Percentiles rank a stretch among this genome's conserved stretches.
Evolutionary conservation across 2,113 vertebrate species (phyloP).

Genomic region (Henicopernis longicauda): DNA sequence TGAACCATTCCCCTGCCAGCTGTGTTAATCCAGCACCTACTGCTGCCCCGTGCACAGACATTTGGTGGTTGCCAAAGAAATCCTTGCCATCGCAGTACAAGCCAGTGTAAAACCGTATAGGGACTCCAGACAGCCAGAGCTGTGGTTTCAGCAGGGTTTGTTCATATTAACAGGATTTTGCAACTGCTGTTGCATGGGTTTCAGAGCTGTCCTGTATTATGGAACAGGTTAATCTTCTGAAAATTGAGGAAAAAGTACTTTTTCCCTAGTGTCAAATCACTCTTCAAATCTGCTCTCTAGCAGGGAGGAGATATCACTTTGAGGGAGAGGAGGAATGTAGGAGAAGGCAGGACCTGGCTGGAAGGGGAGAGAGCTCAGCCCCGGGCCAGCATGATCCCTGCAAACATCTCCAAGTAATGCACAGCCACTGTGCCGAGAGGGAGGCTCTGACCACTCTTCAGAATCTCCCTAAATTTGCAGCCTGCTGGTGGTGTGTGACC

Average conservation of each 20-base stretch:
- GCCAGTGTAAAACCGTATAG: rapidly evolving
- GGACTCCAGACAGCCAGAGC: neutral
- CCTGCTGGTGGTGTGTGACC: neutral
- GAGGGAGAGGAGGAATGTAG: neutral
- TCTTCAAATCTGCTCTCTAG: neutral
- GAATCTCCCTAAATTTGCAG: neutral
- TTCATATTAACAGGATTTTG: neutral
- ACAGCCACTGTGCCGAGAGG: neutral
- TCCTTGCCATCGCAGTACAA: neutral
- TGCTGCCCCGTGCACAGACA: neutral
- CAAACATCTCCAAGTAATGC: too few relatives aligned
- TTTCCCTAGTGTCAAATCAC: neutral
- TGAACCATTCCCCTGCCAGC: neutral
- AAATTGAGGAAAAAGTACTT: neutral
- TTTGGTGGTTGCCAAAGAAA: neutral
- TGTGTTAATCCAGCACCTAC: neutral
- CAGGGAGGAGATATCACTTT: neutral
- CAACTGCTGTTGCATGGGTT: neutral
- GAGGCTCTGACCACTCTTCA: neutral
- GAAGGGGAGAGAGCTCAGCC: neutral
- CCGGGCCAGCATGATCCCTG: neutral
- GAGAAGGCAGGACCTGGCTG: neutral
- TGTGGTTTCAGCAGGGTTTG: neutral
- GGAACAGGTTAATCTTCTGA: neutral
- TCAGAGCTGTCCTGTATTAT: neutral